Evolutionary conservation across 2,113 vertebrate genomes (phyloP), one percentile per base, ranked within the genome.

Genomic region (Prietella phreatophila): DNA sequence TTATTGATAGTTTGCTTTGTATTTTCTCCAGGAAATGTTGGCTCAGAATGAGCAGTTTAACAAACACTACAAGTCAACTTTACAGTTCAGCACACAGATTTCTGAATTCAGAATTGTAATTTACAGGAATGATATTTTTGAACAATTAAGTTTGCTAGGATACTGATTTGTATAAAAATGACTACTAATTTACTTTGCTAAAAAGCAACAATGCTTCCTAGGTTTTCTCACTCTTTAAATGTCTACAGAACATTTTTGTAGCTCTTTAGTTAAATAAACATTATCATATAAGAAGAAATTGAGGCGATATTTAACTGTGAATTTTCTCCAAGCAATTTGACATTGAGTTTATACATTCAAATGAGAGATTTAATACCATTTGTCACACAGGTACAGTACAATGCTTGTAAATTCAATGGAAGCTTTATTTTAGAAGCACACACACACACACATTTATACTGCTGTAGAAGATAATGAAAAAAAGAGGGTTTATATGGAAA

Each of bases 31-130:
- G 42, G 42, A 47, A 47, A 47, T 47, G 42, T 47, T 47, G 5
- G 42, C 42, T 47, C 42, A 47, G 6, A 47, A 47, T 47, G 42
- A 47, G 5, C 42, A 47, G 56, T 95, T 95, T 92, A 93, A 95
- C 71, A 89, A 94, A 87, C 89, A 93, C 87, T 95, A 94, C 85
- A 86, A 92, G 39, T 33, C 89, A 61, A 88, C 86, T 22, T 86
- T 94, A 14, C 36, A 71, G 19, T 94, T 95, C 56, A 83, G 90
- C 0, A 91, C 89, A 73, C 86, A 90, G 79, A 36, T 95, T 76
- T 94, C 85, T 42, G 75, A 33, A 13, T 4, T 58, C 0, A 47
- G 1, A 19, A 15, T 56, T 73, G 5, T 53, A 19, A 22, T 22
- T 73, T 71, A 20, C 53, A 53, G 14, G 2, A n/a, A 15, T 27